Evolutionary conservation across 1,140 invertebrate species (phyloP), one percentile per base, ranked within the genome.

Genomic region (Drosophila murphyi): DNA sequence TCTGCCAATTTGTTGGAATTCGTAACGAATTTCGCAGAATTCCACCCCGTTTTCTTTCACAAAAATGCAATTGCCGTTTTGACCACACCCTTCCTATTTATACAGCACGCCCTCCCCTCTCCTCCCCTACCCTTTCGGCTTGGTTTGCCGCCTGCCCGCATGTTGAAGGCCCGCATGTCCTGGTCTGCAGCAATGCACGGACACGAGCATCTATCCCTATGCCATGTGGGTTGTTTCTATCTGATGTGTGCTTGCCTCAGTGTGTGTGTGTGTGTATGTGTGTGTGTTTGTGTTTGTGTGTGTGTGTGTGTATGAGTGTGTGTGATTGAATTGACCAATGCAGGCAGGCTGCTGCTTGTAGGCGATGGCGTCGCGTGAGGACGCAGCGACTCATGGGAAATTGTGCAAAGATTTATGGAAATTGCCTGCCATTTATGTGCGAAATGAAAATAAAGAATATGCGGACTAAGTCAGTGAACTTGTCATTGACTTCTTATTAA

Each of bases 321-420:
- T 55, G 28, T 35, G 57, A 10, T 34, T 35, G 31, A 39, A 74
- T 78, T 80, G 80, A 83, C 80, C 80, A 83, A 83, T 83, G 80
- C 80, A 43, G 39, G 81, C 81, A 73, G 68, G 56, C 70, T 83
- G 71, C 72, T 47, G 65, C n/a, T 12, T 61, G 68, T 52, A 63
- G 76, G 73, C 77, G 68, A 75, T 75, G 72, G 72, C 68, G 72
- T 63, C 71, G 20, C 5, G 29, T 32, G 47, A 20, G 10, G 6
- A 3, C 35, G 29, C 6, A 37, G 20, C 20, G 20, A 20, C 20
- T 20, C 20, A 20, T 20, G 20, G 43, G 10, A 41, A 56, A 20
- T 43, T 12, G 12, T 65, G 20, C 37, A 55, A 51, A 47, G 4
- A 57, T 4, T 4, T 10, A 43, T 43, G 39, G 10, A 20, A 20